Conservation (phyloP, 2,888 invertebrate genomes). For the Dione juno region DNA sequence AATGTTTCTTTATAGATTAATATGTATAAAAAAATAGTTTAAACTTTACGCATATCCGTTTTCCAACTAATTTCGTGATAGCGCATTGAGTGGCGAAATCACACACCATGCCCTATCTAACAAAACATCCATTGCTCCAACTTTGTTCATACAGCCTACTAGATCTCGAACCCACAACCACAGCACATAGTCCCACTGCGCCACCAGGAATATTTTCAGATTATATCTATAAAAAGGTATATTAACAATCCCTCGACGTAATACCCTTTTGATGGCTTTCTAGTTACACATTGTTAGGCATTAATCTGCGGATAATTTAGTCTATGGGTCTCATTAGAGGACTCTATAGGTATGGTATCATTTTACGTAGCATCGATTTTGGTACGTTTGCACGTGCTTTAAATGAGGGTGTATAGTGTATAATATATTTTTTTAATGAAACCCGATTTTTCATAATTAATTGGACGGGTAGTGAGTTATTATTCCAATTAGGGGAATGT, state of each 20-base stretch:
- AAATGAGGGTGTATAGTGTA: background rate
- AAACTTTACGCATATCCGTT: too few species aligned
- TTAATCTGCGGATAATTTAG: slow-evolving; percentile 19
- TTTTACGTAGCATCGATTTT: background rate
- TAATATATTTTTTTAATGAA: background rate
- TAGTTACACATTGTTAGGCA: background rate
- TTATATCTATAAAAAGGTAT: background rate
- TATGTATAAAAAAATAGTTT: too few species aligned
- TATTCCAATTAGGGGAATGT: too few species aligned
- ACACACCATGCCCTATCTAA: too few species aligned
- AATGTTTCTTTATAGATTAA: too few species aligned
- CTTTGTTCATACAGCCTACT: too few species aligned
- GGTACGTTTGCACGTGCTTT: background rate
- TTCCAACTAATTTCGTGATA: too few species aligned
- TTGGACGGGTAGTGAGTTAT: too few species aligned
- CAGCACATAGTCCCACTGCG: background rate
- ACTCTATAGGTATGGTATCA: background rate
- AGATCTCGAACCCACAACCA: background rate
- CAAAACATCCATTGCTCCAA: background rate
- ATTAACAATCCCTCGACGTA: background rate
- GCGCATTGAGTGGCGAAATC: too few species aligned
- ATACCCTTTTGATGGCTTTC: background rate
- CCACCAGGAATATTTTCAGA: background rate
- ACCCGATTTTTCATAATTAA: background rate
- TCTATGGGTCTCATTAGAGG: slow-evolving; percentile 11